These are phyloP conservation scores for Sula dactylatra DNA, from an alignment of 2,113 vertebrate species.

Conservation along the genomic window DNA sequence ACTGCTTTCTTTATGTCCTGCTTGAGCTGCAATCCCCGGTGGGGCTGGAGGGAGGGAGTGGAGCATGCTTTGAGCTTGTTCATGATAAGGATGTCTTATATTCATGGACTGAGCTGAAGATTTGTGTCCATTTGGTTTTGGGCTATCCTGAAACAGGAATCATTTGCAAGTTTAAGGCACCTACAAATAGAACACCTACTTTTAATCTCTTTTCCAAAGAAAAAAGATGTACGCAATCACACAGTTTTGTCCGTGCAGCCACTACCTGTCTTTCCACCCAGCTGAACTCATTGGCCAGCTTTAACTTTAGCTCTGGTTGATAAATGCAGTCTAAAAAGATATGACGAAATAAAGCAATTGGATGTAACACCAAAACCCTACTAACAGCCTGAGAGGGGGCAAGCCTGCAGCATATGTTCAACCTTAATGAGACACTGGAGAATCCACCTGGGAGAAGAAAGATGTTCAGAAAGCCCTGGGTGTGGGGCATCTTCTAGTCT, in stretches of 20 bases:
- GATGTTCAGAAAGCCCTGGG: neutral
- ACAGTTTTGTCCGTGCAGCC: too few relatives aligned
- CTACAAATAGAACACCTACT: neutral
- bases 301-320: neutral
- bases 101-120: neutral
- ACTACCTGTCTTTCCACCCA: neutral
- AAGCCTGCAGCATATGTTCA: neutral
- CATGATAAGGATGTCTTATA: neutral
- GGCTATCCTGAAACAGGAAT: neutral
- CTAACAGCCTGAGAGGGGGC: neutral
- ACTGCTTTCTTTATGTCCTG: neutral
- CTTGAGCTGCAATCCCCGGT: neutral
- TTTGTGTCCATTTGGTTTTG: neutral
- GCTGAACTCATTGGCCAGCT: neutral
- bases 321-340: neutral
- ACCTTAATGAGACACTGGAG: neutral
- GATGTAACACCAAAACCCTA: neutral
- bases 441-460: neutral
- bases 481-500: neutral
- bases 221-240: neutral
- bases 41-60: neutral
- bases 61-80: neutral
- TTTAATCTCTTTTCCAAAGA: neutral
- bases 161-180: neutral
- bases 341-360: rapidly evolving